Evolutionary conservation across 1,140 invertebrate genomes (phyloP).

Genomic region (Aphelinus certus): DNA sequence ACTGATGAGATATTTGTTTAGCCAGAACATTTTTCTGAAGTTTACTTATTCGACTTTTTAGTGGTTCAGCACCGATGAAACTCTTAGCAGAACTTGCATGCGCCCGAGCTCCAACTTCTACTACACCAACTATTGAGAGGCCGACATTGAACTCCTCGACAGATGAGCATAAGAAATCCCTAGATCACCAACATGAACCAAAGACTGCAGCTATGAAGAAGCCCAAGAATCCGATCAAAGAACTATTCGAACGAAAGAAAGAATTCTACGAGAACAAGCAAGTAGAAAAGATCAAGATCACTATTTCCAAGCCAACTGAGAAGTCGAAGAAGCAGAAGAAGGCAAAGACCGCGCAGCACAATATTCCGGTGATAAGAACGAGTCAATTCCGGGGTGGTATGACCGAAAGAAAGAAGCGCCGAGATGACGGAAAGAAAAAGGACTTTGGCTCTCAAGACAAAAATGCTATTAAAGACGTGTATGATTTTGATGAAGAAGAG

Average conservation of each 20-base stretch:
- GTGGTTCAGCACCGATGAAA: slow-evolving; percentile 60
- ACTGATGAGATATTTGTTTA: neutral
- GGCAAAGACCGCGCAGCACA: slow-evolving; percentile 40
- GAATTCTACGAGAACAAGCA: slow-evolving; percentile 58
- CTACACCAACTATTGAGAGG: slow-evolving; percentile 30
- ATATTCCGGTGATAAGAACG: slow-evolving; percentile 58
- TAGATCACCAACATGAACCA: neutral
- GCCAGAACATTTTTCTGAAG: neutral
- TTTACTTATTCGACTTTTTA: neutral
- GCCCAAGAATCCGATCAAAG: slow-evolving; percentile 59
- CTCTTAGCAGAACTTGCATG: slow-evolving; percentile 63
- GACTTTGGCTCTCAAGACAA: slow-evolving; percentile 25
- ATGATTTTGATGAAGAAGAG: slow-evolving; percentile 64
- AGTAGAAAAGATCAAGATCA: slow-evolving; percentile 23
- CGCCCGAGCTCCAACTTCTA: slow-evolving; percentile 59
- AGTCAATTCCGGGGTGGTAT: slow-evolving; percentile 51
- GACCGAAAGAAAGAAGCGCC: slow-evolving; percentile 57
- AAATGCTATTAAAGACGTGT: slow-evolving; percentile 59
- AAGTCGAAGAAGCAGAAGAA: slow-evolving; percentile 54
- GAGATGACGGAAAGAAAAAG: slow-evolving; percentile 48
- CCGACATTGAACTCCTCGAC: slow-evolving; percentile 26
- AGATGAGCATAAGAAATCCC: slow-evolving; percentile 30
- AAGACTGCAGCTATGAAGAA: slow-evolving; percentile 52
- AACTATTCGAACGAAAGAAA: slow-evolving; percentile 63
- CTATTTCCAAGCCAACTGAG: neutral